phyloP scores from a whole-genome alignment of 1,140 invertebrate genomes.

The Bombus difficillimus region DNA sequence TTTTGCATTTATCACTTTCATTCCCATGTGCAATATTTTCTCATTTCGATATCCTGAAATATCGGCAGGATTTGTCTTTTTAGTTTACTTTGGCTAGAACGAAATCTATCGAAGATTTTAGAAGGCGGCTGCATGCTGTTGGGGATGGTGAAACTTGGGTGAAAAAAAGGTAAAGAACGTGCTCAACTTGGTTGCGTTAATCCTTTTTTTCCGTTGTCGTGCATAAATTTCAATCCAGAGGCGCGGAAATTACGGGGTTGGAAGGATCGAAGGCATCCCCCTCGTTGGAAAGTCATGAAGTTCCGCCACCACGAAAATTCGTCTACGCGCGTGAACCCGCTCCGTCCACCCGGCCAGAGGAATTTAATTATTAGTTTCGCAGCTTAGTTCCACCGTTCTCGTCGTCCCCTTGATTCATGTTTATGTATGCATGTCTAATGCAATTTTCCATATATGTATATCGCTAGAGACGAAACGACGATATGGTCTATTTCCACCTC shows the following conservation, averaged over 20 bases:
- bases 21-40: background rate
- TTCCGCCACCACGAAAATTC: constrained; percentile 53
- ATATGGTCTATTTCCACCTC: background rate
- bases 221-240: constrained; percentile 51
- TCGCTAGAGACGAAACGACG: constrained; percentile 35
- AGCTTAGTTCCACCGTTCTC: constrained; percentile 72
- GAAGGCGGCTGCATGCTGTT: too few relatives aligned
- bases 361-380: constrained; percentile 79
- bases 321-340: constrained; percentile 36
- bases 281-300: constrained; percentile 58
- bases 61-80: background rate
- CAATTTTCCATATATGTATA: constrained; percentile 62
- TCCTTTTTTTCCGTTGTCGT: constrained; percentile 12
- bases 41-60: background rate
- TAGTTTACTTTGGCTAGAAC: background rate
- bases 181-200: background rate
- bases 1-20: background rate
- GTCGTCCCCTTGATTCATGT: constrained; percentile 65
- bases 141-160: background rate
- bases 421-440: constrained; percentile 74
- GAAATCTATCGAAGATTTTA: background rate
- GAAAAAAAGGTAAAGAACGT: background rate
- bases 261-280: constrained; percentile 49
- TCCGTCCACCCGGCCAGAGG: constrained; percentile 60
- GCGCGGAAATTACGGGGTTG: constrained; percentile 41